Base-by-base conservation (phyloP, 2,888 invertebrate genomes). In the Poecilobothrus nobilitatus region DNA sequence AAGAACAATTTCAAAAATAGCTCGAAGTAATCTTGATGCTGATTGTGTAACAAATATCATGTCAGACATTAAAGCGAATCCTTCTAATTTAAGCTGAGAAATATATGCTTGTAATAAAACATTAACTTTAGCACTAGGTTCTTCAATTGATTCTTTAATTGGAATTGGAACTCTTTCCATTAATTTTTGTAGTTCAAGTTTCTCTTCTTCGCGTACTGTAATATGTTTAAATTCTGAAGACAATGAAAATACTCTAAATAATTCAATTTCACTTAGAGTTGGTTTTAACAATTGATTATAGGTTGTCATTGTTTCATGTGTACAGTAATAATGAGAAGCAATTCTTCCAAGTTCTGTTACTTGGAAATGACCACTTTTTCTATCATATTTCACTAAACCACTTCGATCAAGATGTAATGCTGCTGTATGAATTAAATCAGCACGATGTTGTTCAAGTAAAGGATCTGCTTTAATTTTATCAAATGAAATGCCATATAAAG, bases 1-100 rank as follows among this genome's bases (percentile, higher is more conserved):
- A 63, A 99, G 80, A 0, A 98, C 98, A 73, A 99, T 98, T 84
- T 99, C 99, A 81, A 91, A 98, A 73, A 99, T 95, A 0, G 99
- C 98, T 71, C 99, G 84, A 86, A 99, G 91, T 65, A 99, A 85
- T 66, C 99, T 86, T 2, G 94, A 91, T 0, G 99, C 99, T 0
- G 96, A 97, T 82, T 99, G 99, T 0, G 98, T 97, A 0, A 99
- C 94, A 79, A 95, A 99, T 5, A 98, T 96, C 98, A 99, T 99
- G 80, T 99, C 99, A 0, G 97, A 94, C 94, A 98, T 97, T 2
- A 99, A 84, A 0, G 98, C 97, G 81, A 99, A 98, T 0, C 99
- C 98, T 77, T 99, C 99, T 68, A 99, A 84, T 82, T 97, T 98
- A 74, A 99, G 82, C 81, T 98, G 97, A 0, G 98, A 99, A 72